phyloP scores from a whole-genome alignment of 2,113 vertebrate species.

The Candoia aspera region DNA sequence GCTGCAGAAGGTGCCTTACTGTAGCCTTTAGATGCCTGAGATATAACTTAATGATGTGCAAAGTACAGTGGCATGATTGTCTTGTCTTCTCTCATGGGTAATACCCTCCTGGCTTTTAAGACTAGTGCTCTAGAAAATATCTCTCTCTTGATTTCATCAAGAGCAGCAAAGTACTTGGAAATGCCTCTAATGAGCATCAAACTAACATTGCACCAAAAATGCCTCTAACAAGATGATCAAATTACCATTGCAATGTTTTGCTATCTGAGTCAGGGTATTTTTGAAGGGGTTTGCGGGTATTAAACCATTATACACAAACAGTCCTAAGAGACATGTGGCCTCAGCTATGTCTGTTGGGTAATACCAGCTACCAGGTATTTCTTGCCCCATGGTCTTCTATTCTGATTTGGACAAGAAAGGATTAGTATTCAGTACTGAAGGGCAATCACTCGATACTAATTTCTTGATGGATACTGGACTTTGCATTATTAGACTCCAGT shows the following conservation, averaged over 20 bases:
- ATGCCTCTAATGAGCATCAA: not conserved
- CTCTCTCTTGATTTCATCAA: not conserved
- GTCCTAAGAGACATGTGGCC: not conserved
- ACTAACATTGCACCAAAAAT: not conserved
- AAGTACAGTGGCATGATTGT: not conserved
- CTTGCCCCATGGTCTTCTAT: not conserved
- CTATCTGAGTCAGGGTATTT: not conserved
- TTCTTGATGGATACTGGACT: not conserved
- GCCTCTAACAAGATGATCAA: not conserved
- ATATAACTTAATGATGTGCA: not conserved
- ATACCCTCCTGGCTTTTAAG: not conserved
- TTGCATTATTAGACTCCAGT: not conserved
- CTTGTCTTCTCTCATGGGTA: rapidly evolving
- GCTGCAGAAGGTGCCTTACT: slow-evolving; percentile 31
- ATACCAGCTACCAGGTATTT: not conserved
- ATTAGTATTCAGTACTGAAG: not conserved
- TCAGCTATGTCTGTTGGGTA: not conserved
- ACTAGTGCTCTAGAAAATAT: not conserved
- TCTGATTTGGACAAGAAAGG: not conserved
- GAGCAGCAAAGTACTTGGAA: not conserved
- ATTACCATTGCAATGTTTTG: not conserved
- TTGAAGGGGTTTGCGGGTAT: not conserved
- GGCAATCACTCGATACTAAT: not conserved
- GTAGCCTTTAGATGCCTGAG: slow-evolving; percentile 21
- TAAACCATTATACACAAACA: not conserved